Evolutionary conservation across 2,113 vertebrate genomes (phyloP), one percentile per base, ranked within the genome.

Genomic region (Anoplopoma fimbria): DNA sequence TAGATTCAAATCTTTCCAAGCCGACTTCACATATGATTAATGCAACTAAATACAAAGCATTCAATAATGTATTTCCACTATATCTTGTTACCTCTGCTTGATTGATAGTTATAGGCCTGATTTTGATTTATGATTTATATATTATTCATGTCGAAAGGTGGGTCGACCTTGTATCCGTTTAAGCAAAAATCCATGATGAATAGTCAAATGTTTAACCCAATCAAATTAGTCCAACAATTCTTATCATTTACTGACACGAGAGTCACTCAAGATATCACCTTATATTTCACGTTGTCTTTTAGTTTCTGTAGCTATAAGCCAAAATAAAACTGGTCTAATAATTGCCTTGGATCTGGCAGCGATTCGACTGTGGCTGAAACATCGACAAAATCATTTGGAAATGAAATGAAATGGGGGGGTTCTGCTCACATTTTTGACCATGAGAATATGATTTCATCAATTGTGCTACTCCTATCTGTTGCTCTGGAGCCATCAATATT

Each of bases 351-450:
- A 72, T 47, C 40, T 2, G 51, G 13, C 38, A 51, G 12, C 23
- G n/a, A 57, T 57, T 63, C 40, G 33, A 42, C 58, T 81, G 69
- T 69, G 75, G 67, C 45, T 69, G 45, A 82, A 55, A 69, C 23
- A 47, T 69, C 7, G 68, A 82, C 47, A 15, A 3, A 33, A 69
- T 73, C 23, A 67, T 75, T 82, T 65, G 36, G 23, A 80, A 77
- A 74, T 69, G 4, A 77, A 79, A 79, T 31, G 21, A n/a, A n/a
- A n/a, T n/a, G n/a, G n/a, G n/a, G n/a, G 25, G 5, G 10, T 36
- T 57, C 58, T 69, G 62, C 61, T 83, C 82, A 45, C 75, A 64
- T 63, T 49, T 85, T 61, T 76, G 23, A n/a, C 75, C n/a, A n/a
- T 21, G 14, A 68, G 45, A 29, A 53, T 68, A 47, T 60, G 27